Conservation (phyloP, 2,113 vertebrate genomes). For the Limanda limanda region DNA sequence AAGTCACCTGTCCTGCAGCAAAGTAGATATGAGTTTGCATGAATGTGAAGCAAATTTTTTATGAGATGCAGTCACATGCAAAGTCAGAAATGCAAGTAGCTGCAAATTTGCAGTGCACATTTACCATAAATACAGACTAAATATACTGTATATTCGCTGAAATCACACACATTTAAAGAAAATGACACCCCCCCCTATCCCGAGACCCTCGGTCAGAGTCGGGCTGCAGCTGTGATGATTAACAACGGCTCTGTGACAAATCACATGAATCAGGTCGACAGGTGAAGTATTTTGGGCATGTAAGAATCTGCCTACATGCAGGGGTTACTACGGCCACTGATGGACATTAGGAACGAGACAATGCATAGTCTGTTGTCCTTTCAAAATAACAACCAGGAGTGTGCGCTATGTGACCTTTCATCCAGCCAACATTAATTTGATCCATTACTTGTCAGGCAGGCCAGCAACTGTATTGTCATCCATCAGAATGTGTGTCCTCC, state of each 20-base stretch:
- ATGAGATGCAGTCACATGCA: no score
- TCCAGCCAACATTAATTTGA: conserved; percentile 78
- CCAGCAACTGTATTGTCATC: conserved; percentile 69
- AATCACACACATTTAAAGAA: no score
- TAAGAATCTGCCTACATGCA: conserved; percentile 48
- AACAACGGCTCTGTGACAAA: conserved; percentile 55
- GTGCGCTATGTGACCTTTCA: conserved; percentile 83
- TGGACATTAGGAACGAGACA: conserved; percentile 53
- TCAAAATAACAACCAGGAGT: conserved; percentile 82
- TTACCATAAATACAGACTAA: no score
- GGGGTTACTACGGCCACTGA: conserved; percentile 58
- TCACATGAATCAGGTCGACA: conserved; percentile 67
- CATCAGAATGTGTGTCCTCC: conserved; percentile 69
- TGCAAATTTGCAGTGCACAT: no score
- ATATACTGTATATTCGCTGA: no score
- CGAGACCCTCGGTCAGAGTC: background rate
- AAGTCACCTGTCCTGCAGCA: no score
- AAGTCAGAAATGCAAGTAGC: no score
- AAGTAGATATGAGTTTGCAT: no score
- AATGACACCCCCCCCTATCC: no score
- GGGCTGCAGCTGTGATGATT: conserved; percentile 34
- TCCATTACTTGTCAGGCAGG: conserved; percentile 72
- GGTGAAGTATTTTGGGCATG: conserved; percentile 57
- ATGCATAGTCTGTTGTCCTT: conserved; percentile 75
- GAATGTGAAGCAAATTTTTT: no score